Conservation (phyloP, 2,888 invertebrate genomes). For the Eledona agricola region DNA sequence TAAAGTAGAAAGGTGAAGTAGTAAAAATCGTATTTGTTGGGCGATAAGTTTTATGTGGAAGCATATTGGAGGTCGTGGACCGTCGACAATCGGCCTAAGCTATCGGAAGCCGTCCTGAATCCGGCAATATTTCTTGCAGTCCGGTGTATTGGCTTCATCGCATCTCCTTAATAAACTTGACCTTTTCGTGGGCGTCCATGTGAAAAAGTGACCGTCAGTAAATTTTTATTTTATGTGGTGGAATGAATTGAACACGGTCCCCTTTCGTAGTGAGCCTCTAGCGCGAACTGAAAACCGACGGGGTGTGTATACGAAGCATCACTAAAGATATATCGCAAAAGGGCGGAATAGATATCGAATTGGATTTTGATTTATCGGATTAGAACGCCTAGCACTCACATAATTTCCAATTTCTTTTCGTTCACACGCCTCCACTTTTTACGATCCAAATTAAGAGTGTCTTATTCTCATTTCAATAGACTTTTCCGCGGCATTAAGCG, state of each 20-base stretch:
- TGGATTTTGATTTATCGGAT: constrained; percentile 53
- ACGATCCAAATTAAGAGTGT: constrained; percentile 58
- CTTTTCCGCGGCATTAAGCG: constrained; percentile 39
- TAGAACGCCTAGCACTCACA: constrained; percentile 43
- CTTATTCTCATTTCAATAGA: constrained; percentile 51
- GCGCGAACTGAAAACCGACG: constrained; percentile 48
- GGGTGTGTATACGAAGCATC: constrained; percentile 45
- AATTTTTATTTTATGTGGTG: constrained; percentile 55
- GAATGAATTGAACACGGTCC: constrained; percentile 50
- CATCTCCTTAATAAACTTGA: constrained; percentile 48
- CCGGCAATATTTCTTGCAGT: constrained; percentile 20
- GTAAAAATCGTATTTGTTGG: no score
- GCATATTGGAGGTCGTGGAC: no score
- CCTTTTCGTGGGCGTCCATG: constrained; percentile 48
- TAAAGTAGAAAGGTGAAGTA: no score
- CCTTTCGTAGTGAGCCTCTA: constrained; percentile 39
- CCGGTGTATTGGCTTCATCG: constrained; percentile 17
- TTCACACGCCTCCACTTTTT: constrained; percentile 59
- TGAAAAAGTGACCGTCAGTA: constrained; percentile 54
- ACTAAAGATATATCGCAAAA: constrained; percentile 40
- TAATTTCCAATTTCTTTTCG: constrained; percentile 62
- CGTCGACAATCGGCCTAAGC: no score
- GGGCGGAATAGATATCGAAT: constrained; percentile 48
- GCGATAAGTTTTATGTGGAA: no score
- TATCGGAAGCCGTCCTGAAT: constrained; percentile 11